These are phyloP conservation scores for Bombus impatiens DNA, from an alignment of 1,140 invertebrate genomes.

Conservation along the genomic window DNA sequence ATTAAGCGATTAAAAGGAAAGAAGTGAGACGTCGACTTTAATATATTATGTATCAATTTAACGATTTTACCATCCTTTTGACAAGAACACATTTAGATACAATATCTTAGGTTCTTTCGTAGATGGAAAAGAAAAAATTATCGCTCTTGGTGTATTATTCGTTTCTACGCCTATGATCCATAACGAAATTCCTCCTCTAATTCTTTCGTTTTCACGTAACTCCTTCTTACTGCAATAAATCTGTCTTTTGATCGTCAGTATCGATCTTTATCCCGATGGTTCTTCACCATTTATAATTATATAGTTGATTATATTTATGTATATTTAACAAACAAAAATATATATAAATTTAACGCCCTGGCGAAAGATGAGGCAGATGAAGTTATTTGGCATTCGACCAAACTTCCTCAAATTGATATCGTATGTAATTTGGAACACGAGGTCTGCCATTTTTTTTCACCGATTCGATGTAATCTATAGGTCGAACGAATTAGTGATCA, in stretches of 20 bases:
- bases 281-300: constrained; percentile 71
- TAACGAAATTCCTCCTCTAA: background rate
- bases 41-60: constrained; percentile 77
- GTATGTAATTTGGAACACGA: background rate
- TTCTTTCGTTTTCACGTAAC: constrained; percentile 32
- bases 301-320: constrained; percentile 76
- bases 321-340: constrained; percentile 72
- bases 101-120: constrained; percentile 73
- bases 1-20: constrained; percentile 77
- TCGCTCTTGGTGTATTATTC: constrained; percentile 41
- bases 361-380: constrained; percentile 32
- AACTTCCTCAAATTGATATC: constrained; percentile 3
- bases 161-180: constrained; percentile 11
- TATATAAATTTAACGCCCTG: constrained; percentile 69
- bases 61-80: constrained; percentile 78
- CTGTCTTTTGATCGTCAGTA: constrained; percentile 42
- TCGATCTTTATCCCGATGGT: constrained; percentile 59
- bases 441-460: constrained; percentile 1
- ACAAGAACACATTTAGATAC: constrained; percentile 48
- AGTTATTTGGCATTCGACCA: constrained; percentile 37
- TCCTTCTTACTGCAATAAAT: constrained; percentile 28
- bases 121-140: constrained; percentile 40
- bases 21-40: constrained; percentile 78
- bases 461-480: background rate
- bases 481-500: background rate